Evolutionary conservation across 2,888 invertebrate genomes (phyloP).

Genomic region (Platycheirus rosarum): DNA sequence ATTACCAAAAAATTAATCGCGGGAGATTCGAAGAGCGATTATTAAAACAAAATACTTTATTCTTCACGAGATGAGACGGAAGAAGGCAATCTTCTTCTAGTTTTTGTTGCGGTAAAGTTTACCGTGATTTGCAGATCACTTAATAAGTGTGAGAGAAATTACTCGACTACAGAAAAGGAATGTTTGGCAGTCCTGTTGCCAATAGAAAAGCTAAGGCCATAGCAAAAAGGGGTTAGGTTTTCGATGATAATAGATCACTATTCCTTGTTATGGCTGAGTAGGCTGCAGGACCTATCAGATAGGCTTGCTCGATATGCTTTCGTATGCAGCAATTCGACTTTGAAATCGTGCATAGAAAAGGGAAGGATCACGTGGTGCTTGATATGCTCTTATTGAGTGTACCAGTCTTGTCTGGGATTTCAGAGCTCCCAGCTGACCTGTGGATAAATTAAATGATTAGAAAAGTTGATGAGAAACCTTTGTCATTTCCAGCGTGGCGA

Average conservation of each 20-base stretch:
- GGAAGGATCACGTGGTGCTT: neutral
- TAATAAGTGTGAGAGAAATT: neutral
- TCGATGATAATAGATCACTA: no score
- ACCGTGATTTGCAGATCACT: conserved; percentile 7
- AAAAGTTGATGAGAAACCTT: no score
- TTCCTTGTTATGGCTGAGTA: no score
- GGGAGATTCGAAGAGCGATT: no score
- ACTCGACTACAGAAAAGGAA: neutral
- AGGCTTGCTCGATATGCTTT: neutral
- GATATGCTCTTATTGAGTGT: neutral
- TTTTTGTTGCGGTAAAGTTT: no score
- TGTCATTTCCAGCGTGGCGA: no score
- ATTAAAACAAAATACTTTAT: no score
- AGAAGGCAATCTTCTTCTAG: no score
- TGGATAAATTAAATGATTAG: neutral
- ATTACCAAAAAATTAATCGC: no score
- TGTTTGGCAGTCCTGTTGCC: neutral
- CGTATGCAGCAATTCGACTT: no score
- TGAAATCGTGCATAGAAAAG: neutral
- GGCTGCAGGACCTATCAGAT: neutral
- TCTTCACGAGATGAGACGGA: no score
- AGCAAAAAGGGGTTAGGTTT: neutral
- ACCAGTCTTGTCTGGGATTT: neutral
- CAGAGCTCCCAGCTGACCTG: neutral
- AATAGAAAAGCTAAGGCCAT: neutral